phyloP scores from a whole-genome alignment of 2,888 invertebrate genomes.

The Chrysolina americana region DNA sequence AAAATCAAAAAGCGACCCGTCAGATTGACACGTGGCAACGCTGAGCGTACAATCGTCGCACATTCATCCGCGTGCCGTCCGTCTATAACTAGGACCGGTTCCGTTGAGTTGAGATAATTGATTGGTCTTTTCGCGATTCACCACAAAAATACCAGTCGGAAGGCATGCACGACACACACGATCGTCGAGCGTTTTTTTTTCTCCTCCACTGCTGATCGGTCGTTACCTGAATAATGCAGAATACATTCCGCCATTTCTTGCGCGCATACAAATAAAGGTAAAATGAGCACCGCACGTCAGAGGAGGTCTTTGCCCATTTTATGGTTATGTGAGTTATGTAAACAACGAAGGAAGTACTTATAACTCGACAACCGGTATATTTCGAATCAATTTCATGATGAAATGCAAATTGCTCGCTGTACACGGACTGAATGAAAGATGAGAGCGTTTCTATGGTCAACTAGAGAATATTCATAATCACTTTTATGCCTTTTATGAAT shows the following conservation, averaged over 20 bases:
- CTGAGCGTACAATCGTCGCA: slow-evolving; percentile 7
- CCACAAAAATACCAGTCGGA: slow-evolving; percentile 51
- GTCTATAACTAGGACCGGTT: slow-evolving; percentile 55
- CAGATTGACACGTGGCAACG: slow-evolving; percentile 23
- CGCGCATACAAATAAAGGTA: slow-evolving; percentile 38
- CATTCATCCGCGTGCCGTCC: slow-evolving; percentile 44
- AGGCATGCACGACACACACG: slow-evolving; percentile 49
- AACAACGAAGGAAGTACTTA: slow-evolving; percentile 21
- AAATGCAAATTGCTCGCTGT: slow-evolving; percentile 1
- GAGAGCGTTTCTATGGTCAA: too few relatives aligned
- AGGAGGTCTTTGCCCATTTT: slow-evolving; percentile 45
- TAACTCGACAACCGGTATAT: neutral
- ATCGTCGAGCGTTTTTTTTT: slow-evolving; percentile 39
- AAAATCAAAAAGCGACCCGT: neutral
- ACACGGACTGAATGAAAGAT: neutral
- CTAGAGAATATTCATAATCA: too few relatives aligned
- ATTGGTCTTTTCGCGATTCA: slow-evolving; percentile 54
- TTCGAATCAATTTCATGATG: slow-evolving; percentile 2
- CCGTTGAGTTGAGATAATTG: slow-evolving; percentile 42
- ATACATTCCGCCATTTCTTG: slow-evolving; percentile 43
- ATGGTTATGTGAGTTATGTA: slow-evolving; percentile 33
- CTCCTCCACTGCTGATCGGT: slow-evolving; percentile 28
- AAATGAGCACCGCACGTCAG: slow-evolving; percentile 37
- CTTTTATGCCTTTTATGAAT: too few relatives aligned
- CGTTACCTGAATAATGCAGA: slow-evolving; percentile 43